Base-by-base conservation (phyloP, 2,113 vertebrate genomes). In the Channa argus region DNA sequence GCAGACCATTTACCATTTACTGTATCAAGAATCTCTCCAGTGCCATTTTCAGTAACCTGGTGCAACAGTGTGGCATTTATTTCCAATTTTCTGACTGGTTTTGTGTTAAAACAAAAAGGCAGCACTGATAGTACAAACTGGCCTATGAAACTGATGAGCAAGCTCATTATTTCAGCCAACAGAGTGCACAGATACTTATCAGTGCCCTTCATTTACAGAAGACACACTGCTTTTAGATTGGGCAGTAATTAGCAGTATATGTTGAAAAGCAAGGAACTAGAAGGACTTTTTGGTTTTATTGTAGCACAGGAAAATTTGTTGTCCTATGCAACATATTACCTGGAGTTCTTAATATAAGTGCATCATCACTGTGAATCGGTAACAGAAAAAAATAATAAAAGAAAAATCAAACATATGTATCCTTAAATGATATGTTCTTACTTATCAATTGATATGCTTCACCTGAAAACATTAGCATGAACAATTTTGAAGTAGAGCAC, bases 71-170 rank as follows among this genome's bases (percentile, higher is more conserved):
- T 65, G 67, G 10, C 79, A 63, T 86, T 77, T 78, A 60, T 72
- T 80, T 75, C 44, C 33, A 58, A 37, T 58, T 46, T 49, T 69
- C 52, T 63, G 44, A 52, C 55, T 68, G 50, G 51, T 53, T 76
- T 77, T 63, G 34, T 70, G n/a, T 74, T 60, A 36, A 63, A 61
- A 55, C 61, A 73, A 80, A 80, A 81, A 62, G 63, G 36, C 64
- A 77, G 53, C 5, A 37, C 51, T 67, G 65, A 70, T 75, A 74
- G 54, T 63, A 37, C 51, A 82, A 80, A 72, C 15, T 75, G 78
- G 81, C 59, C 43, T 52, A 55, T 70, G 49, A 71, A 70, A 64
- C 36, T 62, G 24, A 66, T 3, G 38, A 56, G n/a, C 9, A 52
- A 44, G 55, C 55, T 76, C 36, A 74, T 86, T 79, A 80, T 81